Conservation (phyloP, 1,140 invertebrate species). For the Meteorus sp. region DNA sequence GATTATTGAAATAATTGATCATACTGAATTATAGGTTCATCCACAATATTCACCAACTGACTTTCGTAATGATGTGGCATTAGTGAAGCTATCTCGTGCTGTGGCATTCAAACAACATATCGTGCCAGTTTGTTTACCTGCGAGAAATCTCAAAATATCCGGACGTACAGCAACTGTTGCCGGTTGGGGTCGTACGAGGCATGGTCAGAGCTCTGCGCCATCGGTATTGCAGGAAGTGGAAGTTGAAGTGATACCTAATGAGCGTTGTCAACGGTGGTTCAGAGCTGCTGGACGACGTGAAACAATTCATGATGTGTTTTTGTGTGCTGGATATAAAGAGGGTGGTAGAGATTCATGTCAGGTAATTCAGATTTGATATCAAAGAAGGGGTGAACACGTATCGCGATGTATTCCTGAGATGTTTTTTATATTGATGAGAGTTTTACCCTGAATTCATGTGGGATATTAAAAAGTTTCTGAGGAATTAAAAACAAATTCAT, state of each 20-base stretch:
- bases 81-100: slow-evolving; percentile 77
- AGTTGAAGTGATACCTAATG: slow-evolving; percentile 78
- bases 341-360: slow-evolving; percentile 72
- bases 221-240: slow-evolving; percentile 68
- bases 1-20: no score
- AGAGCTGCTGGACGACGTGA: slow-evolving; percentile 83
- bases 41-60: slow-evolving; percentile 85
- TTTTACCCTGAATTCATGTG: background rate
- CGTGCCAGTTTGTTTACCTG: slow-evolving; percentile 81
- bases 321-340: slow-evolving; percentile 91
- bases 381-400: no score
- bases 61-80: slow-evolving; percentile 86
- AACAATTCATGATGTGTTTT: slow-evolving; percentile 90
- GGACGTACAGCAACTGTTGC: slow-evolving; percentile 86
- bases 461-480: background rate
- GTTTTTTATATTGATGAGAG: no score
- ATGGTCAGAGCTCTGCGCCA: slow-evolving; percentile 80
- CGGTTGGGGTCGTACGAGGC: slow-evolving; percentile 85
- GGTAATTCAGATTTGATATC: no score
- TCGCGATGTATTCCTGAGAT: no score
- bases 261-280: slow-evolving; percentile 90
- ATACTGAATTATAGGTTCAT: slow-evolving; percentile 68
- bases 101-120: slow-evolving; percentile 89
- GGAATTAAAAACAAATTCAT: no score
- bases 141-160: slow-evolving; percentile 72